Evolutionary conservation across 2,113 vertebrate genomes (phyloP), one percentile per base, ranked within the genome.

Genomic region (Sturnus vulgaris): DNA sequence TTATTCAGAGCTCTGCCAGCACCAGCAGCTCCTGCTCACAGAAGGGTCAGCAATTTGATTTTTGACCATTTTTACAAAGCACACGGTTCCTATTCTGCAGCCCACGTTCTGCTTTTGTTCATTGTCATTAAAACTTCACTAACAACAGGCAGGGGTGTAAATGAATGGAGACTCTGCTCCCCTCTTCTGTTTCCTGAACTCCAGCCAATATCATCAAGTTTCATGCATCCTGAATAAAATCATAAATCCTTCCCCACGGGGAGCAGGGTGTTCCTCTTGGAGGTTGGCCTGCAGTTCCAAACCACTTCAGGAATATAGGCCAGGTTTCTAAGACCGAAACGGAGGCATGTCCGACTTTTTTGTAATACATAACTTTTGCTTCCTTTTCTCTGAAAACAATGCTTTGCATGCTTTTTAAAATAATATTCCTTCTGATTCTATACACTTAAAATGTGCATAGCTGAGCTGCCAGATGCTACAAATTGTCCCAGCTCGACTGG

Each of bases 211-310:
- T 69, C 87, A 61, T 68, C 5, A 0, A 7, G 0, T 92, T 93
- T 95, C 86, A 76, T 55, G 78, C 53, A 84, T 91, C 93, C 87
- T 87, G 89, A 95, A 68, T 65, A 92, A 91, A 95, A 91, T 69
- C 73, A 89, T 89, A 95, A 97, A 95, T 93, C 86, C 59, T 91
- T 89, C 83, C 70, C 81, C 81, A 28, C 1, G 16, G 86, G 84
- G 80, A 92, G 84, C 46, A 87, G 91, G 84, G 86, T 95, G 93
- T 91, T 95, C 87, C 95, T 83, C 78, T 94, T 50, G n/a, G 73
- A 95, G 92, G 49, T 0, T 69, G 46, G 91, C 70, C 69, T 59
- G 61, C 7, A 6, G 25, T n/a, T 93, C 80, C 47, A 76, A 92
- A 89, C 64, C 4, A 3, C 80, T 91, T 79, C 27, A 90, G 83